Percentiles rank a stretch among this genome's conserved stretches.
phyloP scores from a whole-genome alignment of 2,888 invertebrate genomes.

The Agrotis puta region DNA sequence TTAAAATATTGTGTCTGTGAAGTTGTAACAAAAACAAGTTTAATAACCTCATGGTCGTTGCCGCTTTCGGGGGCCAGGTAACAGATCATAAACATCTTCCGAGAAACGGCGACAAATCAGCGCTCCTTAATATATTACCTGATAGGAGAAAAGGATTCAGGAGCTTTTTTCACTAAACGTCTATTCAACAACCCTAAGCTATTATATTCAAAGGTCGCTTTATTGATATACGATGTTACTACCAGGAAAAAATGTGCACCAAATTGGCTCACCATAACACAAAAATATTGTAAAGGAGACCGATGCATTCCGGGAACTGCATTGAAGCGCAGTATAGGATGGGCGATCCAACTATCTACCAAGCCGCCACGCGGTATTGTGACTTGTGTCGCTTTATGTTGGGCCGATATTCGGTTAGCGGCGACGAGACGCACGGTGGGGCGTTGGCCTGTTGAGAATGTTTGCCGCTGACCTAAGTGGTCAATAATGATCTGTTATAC shows the following conservation, averaged over 20 bases:
- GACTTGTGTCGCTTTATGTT: conserved; percentile 69
- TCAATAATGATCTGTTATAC: conserved; percentile 89
- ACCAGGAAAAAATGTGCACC: conserved; percentile 79
- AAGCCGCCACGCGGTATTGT: conserved; percentile 71
- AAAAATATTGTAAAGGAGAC: conserved; percentile 87
- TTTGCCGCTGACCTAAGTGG: conserved; percentile 89
- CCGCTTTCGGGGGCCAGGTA: conserved; percentile 68
- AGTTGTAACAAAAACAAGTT: conserved; percentile 68
- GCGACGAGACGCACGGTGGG: conserved; percentile 78
- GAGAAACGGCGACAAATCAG: conserved; percentile 55
- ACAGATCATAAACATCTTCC: conserved; percentile 57
- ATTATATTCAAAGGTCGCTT: conserved; percentile 51
- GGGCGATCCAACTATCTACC: conserved; percentile 74
- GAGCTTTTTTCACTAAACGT: conserved; percentile 42
- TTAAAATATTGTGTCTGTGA: conserved; percentile 52
- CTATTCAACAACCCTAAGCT: conserved; percentile 53
- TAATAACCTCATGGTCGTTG: conserved; percentile 71
- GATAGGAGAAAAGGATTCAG: conserved; percentile 29
- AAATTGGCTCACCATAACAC: conserved; percentile 81
- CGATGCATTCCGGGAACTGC: conserved; percentile 89
- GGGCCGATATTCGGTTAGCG: conserved; percentile 73
- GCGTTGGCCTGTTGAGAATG: conserved; percentile 89
- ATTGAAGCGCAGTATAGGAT: conserved; percentile 84
- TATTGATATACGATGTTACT: conserved; percentile 62
- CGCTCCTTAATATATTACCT: conserved; percentile 43